Evolutionary conservation across 2,888 invertebrate genomes (phyloP).

Genomic region (Mesorhabditis spiculigera): DNA sequence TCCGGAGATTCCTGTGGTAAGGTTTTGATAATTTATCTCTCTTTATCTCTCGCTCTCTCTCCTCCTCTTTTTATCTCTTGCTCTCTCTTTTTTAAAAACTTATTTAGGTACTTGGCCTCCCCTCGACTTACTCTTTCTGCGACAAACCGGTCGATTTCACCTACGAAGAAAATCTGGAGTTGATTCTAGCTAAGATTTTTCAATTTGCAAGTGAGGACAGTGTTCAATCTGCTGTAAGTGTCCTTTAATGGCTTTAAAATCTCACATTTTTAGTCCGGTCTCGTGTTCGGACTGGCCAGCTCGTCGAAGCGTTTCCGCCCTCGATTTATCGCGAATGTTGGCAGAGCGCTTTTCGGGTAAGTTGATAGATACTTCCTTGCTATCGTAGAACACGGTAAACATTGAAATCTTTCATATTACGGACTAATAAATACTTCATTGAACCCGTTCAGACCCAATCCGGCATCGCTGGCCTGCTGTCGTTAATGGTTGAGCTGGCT

Average conservation of each 20-base stretch:
- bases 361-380: neutral
- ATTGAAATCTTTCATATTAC: neutral
- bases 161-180: conserved; percentile 13
- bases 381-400: too few relatives aligned
- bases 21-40: neutral
- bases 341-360: conserved; percentile 1
- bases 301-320: conserved; percentile 5
- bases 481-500: neutral
- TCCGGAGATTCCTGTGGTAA: neutral
- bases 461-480: neutral
- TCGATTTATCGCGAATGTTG: conserved; percentile 1
- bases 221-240: conserved; percentile 8
- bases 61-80: too few relatives aligned
- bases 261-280: neutral
- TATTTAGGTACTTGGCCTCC: conserved; percentile 12
- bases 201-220: conserved; percentile 3
- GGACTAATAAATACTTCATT: neutral
- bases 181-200: conserved; percentile 3
- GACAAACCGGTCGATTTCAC: conserved; percentile 11
- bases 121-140: conserved; percentile 9
- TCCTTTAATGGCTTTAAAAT: neutral
- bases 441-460: neutral
- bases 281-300: neutral
- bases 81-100: too few relatives aligned
- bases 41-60: too few relatives aligned